These are phyloP conservation scores for Ypsolopha scabrella DNA, from an alignment of 2,888 invertebrate species.

Conservation along the genomic window DNA sequence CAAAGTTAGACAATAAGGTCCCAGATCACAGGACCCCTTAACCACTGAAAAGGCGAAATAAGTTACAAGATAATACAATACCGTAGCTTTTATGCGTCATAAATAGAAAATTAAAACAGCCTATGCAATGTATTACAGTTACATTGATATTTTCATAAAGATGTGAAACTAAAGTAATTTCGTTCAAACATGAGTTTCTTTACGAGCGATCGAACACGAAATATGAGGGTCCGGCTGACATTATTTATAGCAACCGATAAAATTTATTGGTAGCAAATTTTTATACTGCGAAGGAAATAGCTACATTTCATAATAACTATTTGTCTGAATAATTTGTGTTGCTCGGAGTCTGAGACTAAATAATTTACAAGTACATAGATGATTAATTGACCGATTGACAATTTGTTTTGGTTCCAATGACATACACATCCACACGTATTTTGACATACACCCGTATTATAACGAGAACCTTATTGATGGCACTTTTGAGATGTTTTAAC, in stretches of 20 bases:
- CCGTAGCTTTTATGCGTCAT: too few species aligned
- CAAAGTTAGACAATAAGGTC: too few species aligned
- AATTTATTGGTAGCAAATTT: conserved; percentile 26
- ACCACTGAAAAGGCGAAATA: too few species aligned
- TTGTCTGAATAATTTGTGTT: neutral
- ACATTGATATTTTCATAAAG: conserved; percentile 10
- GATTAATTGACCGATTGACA: too few species aligned
- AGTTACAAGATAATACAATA: too few species aligned
- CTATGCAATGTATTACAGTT: neutral
- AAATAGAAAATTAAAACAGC: too few species aligned
- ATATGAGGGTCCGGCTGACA: conserved; percentile 31
- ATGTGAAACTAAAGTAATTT: conserved; percentile 25
- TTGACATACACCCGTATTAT: too few species aligned
- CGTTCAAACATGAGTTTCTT: conserved; percentile 22
- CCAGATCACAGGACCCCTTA: too few species aligned
- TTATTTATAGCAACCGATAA: conserved; percentile 28
- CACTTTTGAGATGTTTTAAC: too few species aligned
- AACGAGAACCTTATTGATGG: too few species aligned
- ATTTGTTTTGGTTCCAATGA: too few species aligned
- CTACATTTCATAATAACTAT: neutral
- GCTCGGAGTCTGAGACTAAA: neutral
- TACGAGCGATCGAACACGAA: conserved; percentile 29
- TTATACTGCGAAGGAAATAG: conserved; percentile 11
- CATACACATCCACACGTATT: too few species aligned
- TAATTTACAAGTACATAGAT: neutral